phyloP scores from a whole-genome alignment of 2,888 invertebrate genomes.

The Volucella zonaria region DNA sequence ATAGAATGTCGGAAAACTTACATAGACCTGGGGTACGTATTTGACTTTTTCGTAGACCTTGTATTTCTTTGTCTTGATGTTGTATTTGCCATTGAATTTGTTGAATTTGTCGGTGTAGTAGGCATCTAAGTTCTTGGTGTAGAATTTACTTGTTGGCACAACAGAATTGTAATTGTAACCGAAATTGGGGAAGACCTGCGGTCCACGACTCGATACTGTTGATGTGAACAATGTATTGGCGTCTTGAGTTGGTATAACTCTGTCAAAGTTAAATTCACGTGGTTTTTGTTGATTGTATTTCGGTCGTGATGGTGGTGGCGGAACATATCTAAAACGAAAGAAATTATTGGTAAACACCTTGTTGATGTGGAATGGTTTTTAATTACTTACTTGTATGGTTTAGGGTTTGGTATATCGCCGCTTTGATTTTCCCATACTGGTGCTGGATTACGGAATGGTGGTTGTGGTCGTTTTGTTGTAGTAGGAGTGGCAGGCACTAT shows the following conservation, averaged over 20 bases:
- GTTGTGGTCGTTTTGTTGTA: conserved; percentile 83
- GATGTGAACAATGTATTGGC: conserved; percentile 65
- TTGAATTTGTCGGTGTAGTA: conserved; percentile 76
- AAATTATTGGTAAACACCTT: background rate
- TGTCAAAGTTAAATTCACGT: conserved; percentile 77
- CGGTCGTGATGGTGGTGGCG: conserved; percentile 82
- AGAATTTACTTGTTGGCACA: conserved; percentile 75
- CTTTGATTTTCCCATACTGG: conserved; percentile 86
- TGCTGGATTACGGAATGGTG: conserved; percentile 85
- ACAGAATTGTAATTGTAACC: conserved; percentile 81
- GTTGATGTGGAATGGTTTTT: background rate
- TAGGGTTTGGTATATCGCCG: conserved; percentile 85
- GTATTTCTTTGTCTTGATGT: conserved; percentile 80
- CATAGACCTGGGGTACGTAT: conserved; percentile 80
- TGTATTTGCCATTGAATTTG: conserved; percentile 82
- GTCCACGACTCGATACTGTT: conserved; percentile 78
- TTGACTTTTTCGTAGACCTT: conserved; percentile 82
- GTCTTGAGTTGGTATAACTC: conserved; percentile 74
- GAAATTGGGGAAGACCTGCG: conserved; percentile 81
- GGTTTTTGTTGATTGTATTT: conserved; percentile 78
- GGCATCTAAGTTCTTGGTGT: conserved; percentile 62
- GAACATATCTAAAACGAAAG: conserved; percentile 78
- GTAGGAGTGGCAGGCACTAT: conserved; percentile 85
- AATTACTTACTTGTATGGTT: conserved; percentile 84
- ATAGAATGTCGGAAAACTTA: conserved; percentile 77